Evolutionary conservation across 2,113 vertebrate species (phyloP).

Genomic region (Pagrus major): DNA sequence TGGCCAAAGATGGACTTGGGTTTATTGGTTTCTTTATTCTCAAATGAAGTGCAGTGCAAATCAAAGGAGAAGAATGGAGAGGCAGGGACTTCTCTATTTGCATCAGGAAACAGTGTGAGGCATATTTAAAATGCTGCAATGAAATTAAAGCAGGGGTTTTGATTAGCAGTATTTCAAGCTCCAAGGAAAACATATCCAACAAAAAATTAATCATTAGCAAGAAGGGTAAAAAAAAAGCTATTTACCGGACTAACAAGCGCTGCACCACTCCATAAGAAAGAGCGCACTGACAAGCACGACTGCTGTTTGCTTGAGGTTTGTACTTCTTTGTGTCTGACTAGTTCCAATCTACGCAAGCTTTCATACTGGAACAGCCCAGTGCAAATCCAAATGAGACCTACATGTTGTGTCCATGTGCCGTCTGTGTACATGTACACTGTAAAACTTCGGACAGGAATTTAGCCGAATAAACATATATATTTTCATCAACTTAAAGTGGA

Average conservation of each 20-base stretch:
- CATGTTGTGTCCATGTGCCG: not conserved
- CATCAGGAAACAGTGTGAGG: conserved; percentile 39
- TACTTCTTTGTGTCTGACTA: not conserved
- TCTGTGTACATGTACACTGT: not conserved
- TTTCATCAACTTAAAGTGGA: not conserved
- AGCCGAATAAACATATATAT: not conserved
- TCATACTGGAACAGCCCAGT: conserved; percentile 38
- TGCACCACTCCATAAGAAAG: conserved; percentile 27
- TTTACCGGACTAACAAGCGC: conserved; percentile 56
- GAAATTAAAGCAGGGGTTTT: conserved; percentile 57
- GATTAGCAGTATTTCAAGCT: conserved; percentile 52
- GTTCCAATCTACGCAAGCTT: conserved; percentile 23
- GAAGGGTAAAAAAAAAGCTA: conserved; percentile 15
- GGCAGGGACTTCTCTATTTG: conserved; percentile 16
- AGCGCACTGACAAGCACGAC: conserved; percentile 26
- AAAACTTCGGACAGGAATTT: not conserved
- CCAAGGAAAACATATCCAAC: conserved; percentile 57
- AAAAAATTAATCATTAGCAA: conserved; percentile 63
- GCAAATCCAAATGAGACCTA: conserved; percentile 34
- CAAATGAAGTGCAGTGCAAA: conserved; percentile 22
- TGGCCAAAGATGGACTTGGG: conserved; percentile 46
- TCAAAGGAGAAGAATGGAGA: not conserved
- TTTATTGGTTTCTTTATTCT: conserved; percentile 62
- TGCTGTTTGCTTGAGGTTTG: conserved; percentile 32
- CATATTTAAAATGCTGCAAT: conserved; percentile 49